phyloP scores from a whole-genome alignment of 2,113 vertebrate species.

The Pao palembangensis region DNA sequence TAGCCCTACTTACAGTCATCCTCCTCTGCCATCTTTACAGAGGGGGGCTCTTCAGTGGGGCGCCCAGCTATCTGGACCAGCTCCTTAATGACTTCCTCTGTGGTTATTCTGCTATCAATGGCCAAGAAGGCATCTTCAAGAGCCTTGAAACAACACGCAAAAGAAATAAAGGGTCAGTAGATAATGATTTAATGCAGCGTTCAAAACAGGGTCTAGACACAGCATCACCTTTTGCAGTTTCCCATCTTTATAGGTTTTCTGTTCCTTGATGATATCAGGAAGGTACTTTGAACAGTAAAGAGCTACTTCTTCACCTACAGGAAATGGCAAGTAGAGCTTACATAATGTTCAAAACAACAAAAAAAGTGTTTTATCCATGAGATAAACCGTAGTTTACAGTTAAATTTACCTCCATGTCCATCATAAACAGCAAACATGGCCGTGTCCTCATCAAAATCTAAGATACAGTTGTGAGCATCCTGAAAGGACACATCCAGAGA shows the following conservation, averaged over 20 bases:
- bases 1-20: slow-evolving; percentile 84
- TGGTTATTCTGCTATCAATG: slow-evolving; percentile 90
- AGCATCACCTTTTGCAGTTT: slow-evolving; percentile 92
- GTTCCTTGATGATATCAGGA: slow-evolving; percentile 94
- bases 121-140: slow-evolving; percentile 95
- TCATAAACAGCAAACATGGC: slow-evolving; percentile 98
- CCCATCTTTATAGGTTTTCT: slow-evolving; percentile 94
- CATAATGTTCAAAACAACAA: neutral
- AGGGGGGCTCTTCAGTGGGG: slow-evolving; percentile 83
- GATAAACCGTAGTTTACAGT: neutral
- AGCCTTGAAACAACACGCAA: slow-evolving; percentile 72
- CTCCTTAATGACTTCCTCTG: slow-evolving; percentile 94
- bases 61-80: slow-evolving; percentile 91
- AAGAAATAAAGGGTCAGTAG: neutral
- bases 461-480: slow-evolving; percentile 99
- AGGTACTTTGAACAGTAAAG: slow-evolving; percentile 98
- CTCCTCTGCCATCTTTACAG: slow-evolving; percentile 93
- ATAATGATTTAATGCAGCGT: neutral
- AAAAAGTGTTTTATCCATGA: neutral
- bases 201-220: neutral
- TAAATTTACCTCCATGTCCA: slow-evolving; percentile 90
- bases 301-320: slow-evolving; percentile 94
- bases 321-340: slow-evolving; percentile 16
- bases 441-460: slow-evolving; percentile 90
- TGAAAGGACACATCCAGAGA: slow-evolving; percentile 54